phyloP scores from a whole-genome alignment of 2,797 vertebrate genomes.

The Hippocampus kuda region DNA sequence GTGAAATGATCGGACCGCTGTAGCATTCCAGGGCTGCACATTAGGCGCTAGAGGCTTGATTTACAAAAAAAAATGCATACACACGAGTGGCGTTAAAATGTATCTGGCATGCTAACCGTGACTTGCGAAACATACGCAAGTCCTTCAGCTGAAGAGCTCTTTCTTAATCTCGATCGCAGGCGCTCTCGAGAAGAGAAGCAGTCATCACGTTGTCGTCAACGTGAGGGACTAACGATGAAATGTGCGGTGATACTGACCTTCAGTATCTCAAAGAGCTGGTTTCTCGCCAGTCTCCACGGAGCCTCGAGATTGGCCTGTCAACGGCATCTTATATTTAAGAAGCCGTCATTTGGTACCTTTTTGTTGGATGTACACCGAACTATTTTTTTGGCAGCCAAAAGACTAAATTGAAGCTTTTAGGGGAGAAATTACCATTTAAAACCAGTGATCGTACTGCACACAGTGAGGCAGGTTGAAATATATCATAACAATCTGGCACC shows the following conservation, averaged over 20 bases:
- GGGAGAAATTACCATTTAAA: background rate
- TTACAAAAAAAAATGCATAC: background rate
- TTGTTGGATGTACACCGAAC: background rate
- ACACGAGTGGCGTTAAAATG: background rate
- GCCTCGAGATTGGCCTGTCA: constrained; percentile 53
- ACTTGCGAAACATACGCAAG: constrained; percentile 5
- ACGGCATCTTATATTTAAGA: constrained; percentile 52
- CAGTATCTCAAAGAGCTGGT: constrained; percentile 39
- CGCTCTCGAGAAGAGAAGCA: background rate
- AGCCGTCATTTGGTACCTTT: constrained; percentile 18
- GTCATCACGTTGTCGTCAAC: constrained; percentile 5
- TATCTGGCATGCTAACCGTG: background rate
- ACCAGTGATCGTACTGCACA: background rate
- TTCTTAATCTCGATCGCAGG: background rate
- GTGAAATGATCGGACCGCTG: no score
- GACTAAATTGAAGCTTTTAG: background rate
- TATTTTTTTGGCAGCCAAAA: background rate
- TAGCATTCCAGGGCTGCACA: background rate
- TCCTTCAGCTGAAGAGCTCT: background rate
- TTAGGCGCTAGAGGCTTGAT: background rate
- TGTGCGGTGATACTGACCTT: constrained; percentile 50
- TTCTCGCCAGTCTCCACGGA: constrained; percentile 43
- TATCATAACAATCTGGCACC: background rate
- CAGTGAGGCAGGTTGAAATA: background rate
- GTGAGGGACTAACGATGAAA: constrained; percentile 34